Percentiles rank a stretch among this genome's conserved stretches.
These are phyloP conservation scores for Macquaria australasica DNA, from an alignment of 2,113 vertebrate species.

Conservation along the genomic window DNA sequence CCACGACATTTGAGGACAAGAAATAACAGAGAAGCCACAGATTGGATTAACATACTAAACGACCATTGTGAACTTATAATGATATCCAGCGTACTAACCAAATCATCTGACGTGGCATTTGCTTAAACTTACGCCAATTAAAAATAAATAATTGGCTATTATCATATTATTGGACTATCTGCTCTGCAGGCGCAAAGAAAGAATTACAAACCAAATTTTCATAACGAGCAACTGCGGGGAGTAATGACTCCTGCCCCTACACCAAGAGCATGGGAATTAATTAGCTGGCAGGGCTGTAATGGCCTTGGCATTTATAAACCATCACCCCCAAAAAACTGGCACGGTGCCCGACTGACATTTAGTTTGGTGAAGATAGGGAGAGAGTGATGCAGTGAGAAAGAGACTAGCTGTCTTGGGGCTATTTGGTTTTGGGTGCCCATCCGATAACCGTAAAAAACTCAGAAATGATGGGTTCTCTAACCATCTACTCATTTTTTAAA, in stretches of 20 bases:
- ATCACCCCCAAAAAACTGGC: conserved; percentile 42
- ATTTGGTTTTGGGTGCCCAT: conserved; percentile 6
- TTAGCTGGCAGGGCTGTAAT: conserved; percentile 67
- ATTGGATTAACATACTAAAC: conserved; percentile 38
- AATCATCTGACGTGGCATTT: conserved; percentile 56
- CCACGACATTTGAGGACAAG: conserved; percentile 19
- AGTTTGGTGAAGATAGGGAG: not conserved
- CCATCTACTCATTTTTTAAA: not conserved
- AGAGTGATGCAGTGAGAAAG: not conserved
- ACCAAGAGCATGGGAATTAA: conserved; percentile 61
- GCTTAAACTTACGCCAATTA: conserved; percentile 61
- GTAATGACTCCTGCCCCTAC: conserved; percentile 64
- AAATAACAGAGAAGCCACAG: not conserved
- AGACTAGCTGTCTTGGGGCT: not conserved
- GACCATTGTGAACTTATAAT: conserved; percentile 42
- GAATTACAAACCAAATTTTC: conserved; percentile 60
- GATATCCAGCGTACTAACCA: conserved; percentile 17
- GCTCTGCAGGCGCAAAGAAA: conserved; percentile 41
- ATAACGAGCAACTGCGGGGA: conserved; percentile 55
- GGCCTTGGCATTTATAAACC: conserved; percentile 71
- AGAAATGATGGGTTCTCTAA: not conserved
- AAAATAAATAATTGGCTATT: conserved; percentile 55
- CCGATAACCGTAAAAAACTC: not conserved
- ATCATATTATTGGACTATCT: conserved; percentile 60
- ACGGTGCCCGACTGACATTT: conserved; percentile 51